Evolutionary conservation across 2,113 vertebrate genomes (phyloP).

Genomic region (Genyomyrus donnyi): DNA sequence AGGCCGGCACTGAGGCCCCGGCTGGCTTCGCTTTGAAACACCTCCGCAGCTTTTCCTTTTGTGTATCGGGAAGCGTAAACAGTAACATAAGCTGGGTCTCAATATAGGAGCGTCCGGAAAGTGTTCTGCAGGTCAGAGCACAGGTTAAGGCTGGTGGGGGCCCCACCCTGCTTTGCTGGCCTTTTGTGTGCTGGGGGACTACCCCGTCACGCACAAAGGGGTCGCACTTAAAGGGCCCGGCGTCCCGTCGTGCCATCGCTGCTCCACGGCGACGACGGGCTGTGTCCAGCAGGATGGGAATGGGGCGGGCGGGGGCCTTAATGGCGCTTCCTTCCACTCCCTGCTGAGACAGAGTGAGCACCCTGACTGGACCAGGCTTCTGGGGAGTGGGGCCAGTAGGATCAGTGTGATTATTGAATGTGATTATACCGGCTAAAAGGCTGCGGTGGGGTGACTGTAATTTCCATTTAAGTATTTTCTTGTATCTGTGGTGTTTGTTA

Average conservation of each 20-base stretch:
- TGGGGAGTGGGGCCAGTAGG: not conserved
- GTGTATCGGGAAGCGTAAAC: not conserved
- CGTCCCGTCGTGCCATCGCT: not conserved
- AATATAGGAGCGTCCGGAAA: not conserved
- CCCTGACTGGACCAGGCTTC: not conserved
- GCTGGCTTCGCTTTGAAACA: not conserved
- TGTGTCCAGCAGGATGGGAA: not conserved
- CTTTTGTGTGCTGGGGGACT: slow-evolving; percentile 8
- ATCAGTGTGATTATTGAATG: not conserved
- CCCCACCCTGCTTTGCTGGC: not conserved
- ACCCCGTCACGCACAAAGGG: slow-evolving; percentile 26
- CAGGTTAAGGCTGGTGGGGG: not conserved
- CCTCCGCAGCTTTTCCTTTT: not conserved
- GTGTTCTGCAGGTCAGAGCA: slow-evolving; percentile 13
- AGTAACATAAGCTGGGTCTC: not conserved
- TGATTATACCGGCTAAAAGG: not conserved
- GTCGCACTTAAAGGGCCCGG: slow-evolving; percentile 16
- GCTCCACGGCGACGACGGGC: not conserved
- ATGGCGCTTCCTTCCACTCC: not conserved
- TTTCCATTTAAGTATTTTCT: not conserved
- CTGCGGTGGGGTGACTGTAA: not conserved
- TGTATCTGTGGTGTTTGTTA: not conserved
- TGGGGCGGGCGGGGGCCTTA: not conserved
- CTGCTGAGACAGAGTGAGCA: not conserved
- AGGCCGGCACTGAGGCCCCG: not conserved